Evolutionary conservation across 2,888 invertebrate species (phyloP), one percentile per base, ranked within the genome.

Genomic region (Dichetophora obliterata): DNA sequence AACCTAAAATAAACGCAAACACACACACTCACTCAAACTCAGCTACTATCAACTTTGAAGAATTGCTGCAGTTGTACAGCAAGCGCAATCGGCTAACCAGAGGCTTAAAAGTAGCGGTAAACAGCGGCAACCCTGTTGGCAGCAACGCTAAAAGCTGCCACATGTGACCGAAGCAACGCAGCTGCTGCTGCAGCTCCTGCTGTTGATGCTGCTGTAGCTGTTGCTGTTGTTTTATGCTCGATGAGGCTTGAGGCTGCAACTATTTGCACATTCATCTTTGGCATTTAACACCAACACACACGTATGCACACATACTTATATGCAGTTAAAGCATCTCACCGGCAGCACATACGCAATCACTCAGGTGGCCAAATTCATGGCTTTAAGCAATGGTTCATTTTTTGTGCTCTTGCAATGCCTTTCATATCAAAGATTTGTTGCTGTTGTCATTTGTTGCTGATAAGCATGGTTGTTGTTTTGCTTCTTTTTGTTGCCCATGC

Each of bases 111-210:
- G 37, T 66, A 50, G 19, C 65, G 65, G 74, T 63, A 66, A 66
- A 66, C 66, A 66, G 48, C 52, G 66, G 54, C 52, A 34, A 54
- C 74, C 5, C 74, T 63, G 65, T 14, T 48, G 22, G 54, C 76
- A 48, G 76, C 48, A 65, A 57, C 73, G 59, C 27, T 75, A 27
- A 16, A 9, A 52, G 22, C 75, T 84, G 84, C 83, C 84, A 85
- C 86, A 84, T 84, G 86, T 86, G 85, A 83, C 85, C 85, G 43
- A 11, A 81, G 24, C 59, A 24, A 59, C 27, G 24, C n/a, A 11
- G 59, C 6, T 22, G 14, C 8, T 37, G 37, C 14, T 43, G 11
- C 14, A 11, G 11, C 14, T 43, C 1, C 14, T 43, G 43, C 43
- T 43, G 43, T 14, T 43, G 14, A 3, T 22, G 5, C 43, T 43